Conservation (phyloP, 2,113 vertebrate species). For the Motacilla tschutschensis region DNA sequence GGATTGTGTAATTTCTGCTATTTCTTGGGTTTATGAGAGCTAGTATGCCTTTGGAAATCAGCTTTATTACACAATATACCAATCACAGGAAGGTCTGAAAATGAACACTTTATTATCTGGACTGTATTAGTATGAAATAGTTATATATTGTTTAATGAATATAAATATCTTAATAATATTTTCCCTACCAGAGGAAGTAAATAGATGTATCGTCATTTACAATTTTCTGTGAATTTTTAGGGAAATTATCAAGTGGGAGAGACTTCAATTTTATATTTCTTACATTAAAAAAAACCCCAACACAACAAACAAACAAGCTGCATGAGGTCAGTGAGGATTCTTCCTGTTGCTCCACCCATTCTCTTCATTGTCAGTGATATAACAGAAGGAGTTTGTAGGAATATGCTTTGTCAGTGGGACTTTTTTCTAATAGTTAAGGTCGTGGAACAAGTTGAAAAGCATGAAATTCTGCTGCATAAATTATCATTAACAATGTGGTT, state of each 20-base stretch:
- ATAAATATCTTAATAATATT: not conserved
- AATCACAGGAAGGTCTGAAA: not conserved
- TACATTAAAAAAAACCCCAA: not conserved
- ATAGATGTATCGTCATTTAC: not conserved
- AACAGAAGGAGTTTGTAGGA: not conserved
- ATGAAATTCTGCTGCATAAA: constrained; percentile 37
- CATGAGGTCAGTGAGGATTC: not conserved
- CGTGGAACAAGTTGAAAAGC: not conserved
- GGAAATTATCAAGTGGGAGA: not conserved
- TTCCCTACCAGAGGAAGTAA: not conserved
- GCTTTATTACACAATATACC: not conserved
- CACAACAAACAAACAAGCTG: not conserved
- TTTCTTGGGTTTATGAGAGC: not conserved
- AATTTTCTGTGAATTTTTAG: not conserved
- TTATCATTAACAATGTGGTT: constrained; percentile 33
- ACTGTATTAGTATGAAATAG: not conserved
- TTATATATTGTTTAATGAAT: not conserved
- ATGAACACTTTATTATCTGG: not conserved
- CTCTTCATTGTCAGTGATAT: not conserved
- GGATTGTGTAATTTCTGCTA: not conserved
- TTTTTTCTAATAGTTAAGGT: constrained; percentile 3
- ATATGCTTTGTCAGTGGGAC: not conserved
- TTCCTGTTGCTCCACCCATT: not conserved
- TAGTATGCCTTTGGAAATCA: not conserved
- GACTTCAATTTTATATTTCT: not conserved